phyloP scores from a whole-genome alignment of 2,888 invertebrate species.

The Suillia variegata region DNA sequence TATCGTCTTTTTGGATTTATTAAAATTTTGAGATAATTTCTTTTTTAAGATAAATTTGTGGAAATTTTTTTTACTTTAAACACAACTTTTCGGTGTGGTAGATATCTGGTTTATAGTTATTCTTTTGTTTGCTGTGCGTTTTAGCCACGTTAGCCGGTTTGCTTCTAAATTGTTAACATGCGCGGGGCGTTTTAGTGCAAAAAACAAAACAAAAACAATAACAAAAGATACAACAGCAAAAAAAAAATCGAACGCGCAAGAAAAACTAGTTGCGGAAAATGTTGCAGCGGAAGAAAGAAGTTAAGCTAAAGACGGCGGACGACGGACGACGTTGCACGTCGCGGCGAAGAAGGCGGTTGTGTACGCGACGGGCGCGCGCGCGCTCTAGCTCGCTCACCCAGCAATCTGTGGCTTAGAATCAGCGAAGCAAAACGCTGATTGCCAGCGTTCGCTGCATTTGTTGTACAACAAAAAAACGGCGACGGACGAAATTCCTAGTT shows the following conservation, averaged over 20 bases:
- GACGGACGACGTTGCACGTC: constrained; percentile 9
- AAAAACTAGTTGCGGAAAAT: constrained; percentile 12
- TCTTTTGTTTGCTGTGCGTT: too few species aligned
- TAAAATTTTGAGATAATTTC: too few species aligned
- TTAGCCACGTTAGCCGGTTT: too few species aligned
- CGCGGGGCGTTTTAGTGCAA: too few species aligned
- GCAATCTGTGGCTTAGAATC: constrained; percentile 18
- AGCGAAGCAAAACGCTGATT: constrained; percentile 27
- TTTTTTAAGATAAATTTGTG: too few species aligned
- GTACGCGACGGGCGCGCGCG: background rate
- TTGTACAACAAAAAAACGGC: background rate
- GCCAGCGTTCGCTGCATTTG: background rate
- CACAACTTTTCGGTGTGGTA: too few species aligned
- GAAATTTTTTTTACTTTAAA: too few species aligned
- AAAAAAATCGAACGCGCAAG: background rate
- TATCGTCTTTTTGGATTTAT: too few species aligned
- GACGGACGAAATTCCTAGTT: constrained; percentile 12
- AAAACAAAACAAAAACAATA: too few species aligned
- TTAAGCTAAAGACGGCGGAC: background rate
- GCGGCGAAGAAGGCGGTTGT: background rate
- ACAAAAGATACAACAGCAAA: too few species aligned
- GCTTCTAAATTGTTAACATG: too few species aligned
- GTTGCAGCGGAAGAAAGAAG: background rate
- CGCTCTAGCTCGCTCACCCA: background rate
- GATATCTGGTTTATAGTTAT: too few species aligned